Evolutionary conservation across 2,113 vertebrate species (phyloP).

Genomic region (Vulpes vulpes): DNA sequence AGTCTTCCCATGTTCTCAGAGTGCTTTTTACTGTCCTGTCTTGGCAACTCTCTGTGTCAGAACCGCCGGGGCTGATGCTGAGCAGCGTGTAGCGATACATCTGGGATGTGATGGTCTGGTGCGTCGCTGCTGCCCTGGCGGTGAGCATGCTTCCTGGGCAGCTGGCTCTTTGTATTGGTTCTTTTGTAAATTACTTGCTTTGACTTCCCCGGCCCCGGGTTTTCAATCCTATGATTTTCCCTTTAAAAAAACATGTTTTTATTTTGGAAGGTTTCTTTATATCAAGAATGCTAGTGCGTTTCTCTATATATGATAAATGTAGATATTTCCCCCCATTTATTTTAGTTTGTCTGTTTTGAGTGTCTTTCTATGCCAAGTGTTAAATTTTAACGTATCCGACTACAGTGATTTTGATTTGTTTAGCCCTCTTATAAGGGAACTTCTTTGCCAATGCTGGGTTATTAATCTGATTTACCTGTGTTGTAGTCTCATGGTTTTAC

Average conservation of each 20-base stretch:
- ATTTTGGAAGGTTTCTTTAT: background rate
- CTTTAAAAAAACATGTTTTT: background rate
- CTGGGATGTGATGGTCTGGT: accelerated
- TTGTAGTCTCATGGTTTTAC: background rate
- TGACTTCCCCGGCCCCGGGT: background rate
- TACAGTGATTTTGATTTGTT: background rate
- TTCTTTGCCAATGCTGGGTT: background rate
- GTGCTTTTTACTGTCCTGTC: accelerated
- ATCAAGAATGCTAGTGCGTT: background rate
- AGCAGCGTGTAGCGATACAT: accelerated
- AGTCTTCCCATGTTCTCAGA: background rate
- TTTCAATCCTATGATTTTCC: background rate
- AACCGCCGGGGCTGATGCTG: accelerated
- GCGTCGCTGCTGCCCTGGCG: background rate
- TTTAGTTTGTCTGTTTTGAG: background rate
- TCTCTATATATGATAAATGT: background rate
- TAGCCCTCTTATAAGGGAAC: background rate
- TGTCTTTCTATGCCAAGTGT: background rate
- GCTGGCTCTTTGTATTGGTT: background rate
- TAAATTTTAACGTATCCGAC: background rate
- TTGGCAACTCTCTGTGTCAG: accelerated
- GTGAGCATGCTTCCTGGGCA: background rate
- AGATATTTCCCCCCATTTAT: background rate
- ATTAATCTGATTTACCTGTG: background rate
- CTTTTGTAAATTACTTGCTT: background rate